Evolutionary conservation across 2,888 invertebrate species (phyloP).

Genomic region (Drosophila longiperda): DNA sequence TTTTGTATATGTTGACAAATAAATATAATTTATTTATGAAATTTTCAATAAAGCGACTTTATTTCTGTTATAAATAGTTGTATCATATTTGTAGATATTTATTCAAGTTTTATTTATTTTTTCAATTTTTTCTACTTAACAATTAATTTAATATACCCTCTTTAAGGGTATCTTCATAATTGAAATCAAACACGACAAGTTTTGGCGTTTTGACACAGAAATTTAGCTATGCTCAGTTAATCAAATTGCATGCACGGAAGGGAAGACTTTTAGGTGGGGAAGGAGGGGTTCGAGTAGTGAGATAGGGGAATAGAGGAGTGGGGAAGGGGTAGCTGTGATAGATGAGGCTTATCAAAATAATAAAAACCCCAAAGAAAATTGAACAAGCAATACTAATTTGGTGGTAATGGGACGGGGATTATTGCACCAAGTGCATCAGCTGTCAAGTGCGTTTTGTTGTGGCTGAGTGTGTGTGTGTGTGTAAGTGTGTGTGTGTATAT

Average conservation of each 20-base stretch:
- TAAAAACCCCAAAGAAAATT: conserved; percentile 8
- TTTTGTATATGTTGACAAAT: background rate
- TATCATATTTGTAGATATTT: background rate
- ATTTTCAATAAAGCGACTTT: background rate
- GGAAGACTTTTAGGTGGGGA: background rate
- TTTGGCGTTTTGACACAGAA: conserved; percentile 47
- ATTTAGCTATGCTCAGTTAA: conserved; percentile 43
- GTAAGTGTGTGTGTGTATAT: background rate
- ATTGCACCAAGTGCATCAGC: conserved; percentile 39
- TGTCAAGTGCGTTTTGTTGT: conserved; percentile 37
- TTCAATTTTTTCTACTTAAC: background rate
- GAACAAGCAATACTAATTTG: conserved; percentile 61
- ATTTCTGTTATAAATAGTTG: background rate
- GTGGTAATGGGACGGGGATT: background rate
- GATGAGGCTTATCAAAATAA: background rate
- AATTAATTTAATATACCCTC: background rate
- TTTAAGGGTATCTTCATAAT: background rate
- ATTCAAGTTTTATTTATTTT: background rate
- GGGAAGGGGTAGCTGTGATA: background rate
- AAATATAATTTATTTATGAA: background rate
- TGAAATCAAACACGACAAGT: conserved; percentile 33
- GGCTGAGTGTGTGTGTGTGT: conserved; percentile 2
- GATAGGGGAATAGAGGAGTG: conserved; percentile 2
- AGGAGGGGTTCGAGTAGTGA: too few relatives aligned
- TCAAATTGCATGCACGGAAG: conserved; percentile 11